A percentile compares a stretch with the other conserved stretches of the same genome.
Evolutionary conservation across 1,140 invertebrate genomes (phyloP).

Genomic region (Halyomorpha halys): DNA sequence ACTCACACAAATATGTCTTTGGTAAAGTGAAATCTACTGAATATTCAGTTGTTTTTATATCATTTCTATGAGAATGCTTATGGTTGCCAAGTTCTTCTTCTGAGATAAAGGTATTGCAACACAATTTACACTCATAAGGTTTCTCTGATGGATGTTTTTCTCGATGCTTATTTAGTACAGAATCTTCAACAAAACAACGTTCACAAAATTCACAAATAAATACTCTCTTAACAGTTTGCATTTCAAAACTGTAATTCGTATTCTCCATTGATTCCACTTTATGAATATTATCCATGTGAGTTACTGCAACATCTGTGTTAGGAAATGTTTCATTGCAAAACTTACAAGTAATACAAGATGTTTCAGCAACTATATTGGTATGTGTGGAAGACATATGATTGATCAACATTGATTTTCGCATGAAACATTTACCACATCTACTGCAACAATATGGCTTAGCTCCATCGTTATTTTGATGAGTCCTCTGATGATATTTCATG

Average conservation of each 20-base stretch:
- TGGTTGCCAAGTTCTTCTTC: slow-evolving; percentile 23
- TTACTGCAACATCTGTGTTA: slow-evolving; percentile 22
- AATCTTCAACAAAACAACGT: slow-evolving; percentile 20
- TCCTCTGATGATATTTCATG: slow-evolving; percentile 25
- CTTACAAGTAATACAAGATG: slow-evolving; percentile 28
- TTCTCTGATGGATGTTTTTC: slow-evolving; percentile 17
- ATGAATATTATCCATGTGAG: slow-evolving; percentile 26
- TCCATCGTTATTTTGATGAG: slow-evolving; percentile 22
- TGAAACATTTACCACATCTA: slow-evolving; percentile 29
- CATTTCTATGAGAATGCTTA: slow-evolving; percentile 13
- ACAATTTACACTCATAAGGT: slow-evolving; percentile 29
- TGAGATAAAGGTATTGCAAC: slow-evolving; percentile 19
- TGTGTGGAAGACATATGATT: slow-evolving; percentile 28
- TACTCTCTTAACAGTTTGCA: slow-evolving; percentile 20
- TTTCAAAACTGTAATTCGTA: slow-evolving; percentile 17
- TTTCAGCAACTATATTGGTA: slow-evolving; percentile 23
- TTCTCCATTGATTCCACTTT: slow-evolving; percentile 14
- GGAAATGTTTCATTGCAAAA: slow-evolving; percentile 30
- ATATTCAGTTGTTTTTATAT: slow-evolving; percentile 24
- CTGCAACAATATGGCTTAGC: slow-evolving; percentile 29
- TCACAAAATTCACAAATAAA: slow-evolving; percentile 31
- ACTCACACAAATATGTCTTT: slow-evolving; percentile 27
- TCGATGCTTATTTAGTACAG: slow-evolving; percentile 21
- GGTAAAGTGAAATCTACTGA: slow-evolving; percentile 20
- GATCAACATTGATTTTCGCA: slow-evolving; percentile 27